Evolutionary conservation across 1,140 invertebrate genomes (phyloP).

Genomic region (Heliconius eleuchia): DNA sequence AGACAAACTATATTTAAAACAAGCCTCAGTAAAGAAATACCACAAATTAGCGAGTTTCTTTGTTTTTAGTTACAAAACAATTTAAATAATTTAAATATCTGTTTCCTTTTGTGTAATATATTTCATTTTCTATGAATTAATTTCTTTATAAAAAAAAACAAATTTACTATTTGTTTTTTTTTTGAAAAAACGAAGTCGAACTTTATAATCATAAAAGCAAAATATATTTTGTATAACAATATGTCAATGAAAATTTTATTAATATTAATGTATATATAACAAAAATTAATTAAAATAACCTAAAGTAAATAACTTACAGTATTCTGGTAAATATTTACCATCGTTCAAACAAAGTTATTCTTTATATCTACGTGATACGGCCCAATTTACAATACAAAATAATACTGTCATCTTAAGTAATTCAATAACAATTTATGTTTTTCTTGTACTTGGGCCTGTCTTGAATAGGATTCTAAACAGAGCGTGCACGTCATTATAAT

Average conservation of each 20-base stretch:
- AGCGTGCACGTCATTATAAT: slow-evolving; percentile 56
- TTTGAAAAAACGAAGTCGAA: too few species aligned
- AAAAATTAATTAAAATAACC: not conserved
- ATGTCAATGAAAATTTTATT: not conserved
- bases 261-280: not conserved
- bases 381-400: not conserved
- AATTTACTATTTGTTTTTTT: too few species aligned
- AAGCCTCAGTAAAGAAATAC: too few species aligned
- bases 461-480: slow-evolving; percentile 70
- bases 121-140: too few species aligned
- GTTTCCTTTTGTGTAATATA: too few species aligned
- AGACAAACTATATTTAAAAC: too few species aligned
- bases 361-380: not conserved
- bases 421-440: slow-evolving; percentile 62
- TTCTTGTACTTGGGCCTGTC: slow-evolving; percentile 63
- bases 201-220: too few species aligned
- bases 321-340: not conserved
- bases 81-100: too few species aligned
- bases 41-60: too few species aligned
- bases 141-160: not conserved
- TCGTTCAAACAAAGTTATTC: not conserved
- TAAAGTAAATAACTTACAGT: not conserved
- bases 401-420: slow-evolving; percentile 22
- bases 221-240: too few species aligned
- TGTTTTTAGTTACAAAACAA: too few species aligned